Conservation (phyloP, 2,113 vertebrate species). For the Lutjanus erythropterus region DNA sequence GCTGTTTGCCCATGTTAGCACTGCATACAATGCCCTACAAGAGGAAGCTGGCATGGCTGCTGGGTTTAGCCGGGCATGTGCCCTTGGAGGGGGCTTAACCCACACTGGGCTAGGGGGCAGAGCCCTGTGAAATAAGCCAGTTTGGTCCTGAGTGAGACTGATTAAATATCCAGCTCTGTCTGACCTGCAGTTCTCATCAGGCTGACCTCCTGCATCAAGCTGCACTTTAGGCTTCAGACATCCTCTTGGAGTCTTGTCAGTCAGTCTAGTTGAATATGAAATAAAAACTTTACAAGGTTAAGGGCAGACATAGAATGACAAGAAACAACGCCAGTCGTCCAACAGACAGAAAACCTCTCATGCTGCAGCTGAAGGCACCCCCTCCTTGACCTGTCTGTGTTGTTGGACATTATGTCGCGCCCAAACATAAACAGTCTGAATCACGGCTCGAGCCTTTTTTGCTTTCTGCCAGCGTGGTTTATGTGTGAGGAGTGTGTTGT, state of each 20-base stretch:
- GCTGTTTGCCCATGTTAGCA: slow-evolving; percentile 22
- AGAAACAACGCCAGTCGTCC: background rate
- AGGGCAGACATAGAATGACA: slow-evolving; percentile 13
- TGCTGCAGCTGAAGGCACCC: slow-evolving; percentile 4
- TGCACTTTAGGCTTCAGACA: background rate
- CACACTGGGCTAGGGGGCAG: slow-evolving; percentile 13
- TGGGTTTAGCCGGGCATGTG: slow-evolving; percentile 27
- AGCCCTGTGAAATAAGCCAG: slow-evolving; percentile 24
- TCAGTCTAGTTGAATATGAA: background rate
- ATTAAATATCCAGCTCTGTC: slow-evolving; percentile 28
- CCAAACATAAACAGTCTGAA: slow-evolving; percentile 33
- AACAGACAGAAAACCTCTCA: background rate
- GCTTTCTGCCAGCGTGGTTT: slow-evolving; percentile 14
- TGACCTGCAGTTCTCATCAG: slow-evolving; percentile 2
- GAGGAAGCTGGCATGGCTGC: slow-evolving; percentile 42
- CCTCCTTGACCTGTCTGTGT: slow-evolving; percentile 38
- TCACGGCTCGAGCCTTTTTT: background rate
- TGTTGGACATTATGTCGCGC: background rate
- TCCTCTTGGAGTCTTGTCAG: background rate
- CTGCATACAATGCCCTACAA: slow-evolving; percentile 21
- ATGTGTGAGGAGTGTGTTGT: slow-evolving; percentile 41
- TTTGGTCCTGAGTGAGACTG: background rate
- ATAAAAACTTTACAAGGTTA: slow-evolving; percentile 18
- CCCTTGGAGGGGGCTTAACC: slow-evolving; percentile 22
- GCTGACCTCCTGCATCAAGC: slow-evolving; percentile 1